A percentile compares a stretch with the other conserved stretches of the same genome.
Evolutionary conservation across 2,797 vertebrate species (phyloP).

Genomic region (Arrhamphus sclerolepis): DNA sequence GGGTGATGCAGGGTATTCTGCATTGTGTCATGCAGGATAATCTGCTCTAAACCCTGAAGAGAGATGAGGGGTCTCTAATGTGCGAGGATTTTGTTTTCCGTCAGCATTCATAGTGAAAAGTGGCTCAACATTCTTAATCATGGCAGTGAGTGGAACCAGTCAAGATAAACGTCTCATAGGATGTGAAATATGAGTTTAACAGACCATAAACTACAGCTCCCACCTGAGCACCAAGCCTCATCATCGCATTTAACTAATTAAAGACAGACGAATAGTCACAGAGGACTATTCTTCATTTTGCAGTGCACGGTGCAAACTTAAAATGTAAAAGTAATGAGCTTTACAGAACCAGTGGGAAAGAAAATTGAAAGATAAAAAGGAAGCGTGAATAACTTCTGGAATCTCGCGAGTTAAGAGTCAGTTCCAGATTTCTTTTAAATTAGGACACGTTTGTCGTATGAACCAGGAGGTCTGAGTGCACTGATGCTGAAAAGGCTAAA

Average conservation of each 20-base stretch:
- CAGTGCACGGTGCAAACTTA: slow-evolving; percentile 24
- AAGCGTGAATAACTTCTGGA: slow-evolving; percentile 25
- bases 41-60: too few relatives aligned
- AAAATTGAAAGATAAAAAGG: slow-evolving; percentile 28
- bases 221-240: slow-evolving; percentile 11
- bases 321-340: slow-evolving; percentile 46
- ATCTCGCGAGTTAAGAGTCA: slow-evolving; percentile 4
- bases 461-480: neutral
- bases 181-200: slow-evolving; percentile 3
- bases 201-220: slow-evolving; percentile 5
- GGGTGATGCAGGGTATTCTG: too few relatives aligned
- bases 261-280: slow-evolving; percentile 4
- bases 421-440: slow-evolving; percentile 19
- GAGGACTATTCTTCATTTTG: slow-evolving; percentile 31
- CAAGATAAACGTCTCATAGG: slow-evolving; percentile 13
- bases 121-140: neutral
- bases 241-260: slow-evolving; percentile 55
- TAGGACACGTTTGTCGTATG: slow-evolving; percentile 10
- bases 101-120: too few relatives aligned
- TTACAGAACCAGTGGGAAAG: slow-evolving; percentile 22
- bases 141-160: neutral
- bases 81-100: too few relatives aligned
- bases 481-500: neutral
- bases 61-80: too few relatives aligned
- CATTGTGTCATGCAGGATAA: too few relatives aligned